Evolutionary conservation across 1,140 invertebrate species (phyloP), one percentile per base, ranked within the genome.

Genomic region (Formica exsecta): DNA sequence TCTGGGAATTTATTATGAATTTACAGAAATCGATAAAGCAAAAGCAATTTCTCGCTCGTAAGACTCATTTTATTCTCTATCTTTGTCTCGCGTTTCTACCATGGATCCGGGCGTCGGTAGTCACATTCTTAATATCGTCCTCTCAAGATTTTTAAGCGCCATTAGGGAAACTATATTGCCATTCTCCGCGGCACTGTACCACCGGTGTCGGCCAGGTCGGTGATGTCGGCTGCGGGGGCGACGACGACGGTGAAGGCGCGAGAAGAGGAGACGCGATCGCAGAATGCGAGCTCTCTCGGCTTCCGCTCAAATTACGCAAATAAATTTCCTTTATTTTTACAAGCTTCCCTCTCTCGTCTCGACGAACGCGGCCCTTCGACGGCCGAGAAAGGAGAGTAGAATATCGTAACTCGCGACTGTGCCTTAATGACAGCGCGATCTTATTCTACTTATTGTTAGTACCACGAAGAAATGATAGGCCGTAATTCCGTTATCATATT

Each of bases 111-210:
- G 84, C 83, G 87, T 86, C 59, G 38, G 86, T 92, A 94, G 94
- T 95, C 95, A 95, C 94, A 95, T 95, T 91, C 94, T 94, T 95
- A 94, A 95, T 95, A 95, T 95, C 93, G 93, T 94, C 94, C 93
- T 95, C 94, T 94, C 94, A 93, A 94, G 93, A 94, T 94, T 95
- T 94, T 95, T 93, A 95, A 95, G 93, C 93, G 91, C 94, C 94
- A 95, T 95, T 95, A 95, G 92, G 93, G 93, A 94, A 94, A 95
- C 94, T 95, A 95, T 95, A 95, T 95, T 95, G 94, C 95, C 92
- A 92, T 92, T 94, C 91, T 92, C 86, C 88, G 87, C 86, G 89
- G 80, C 86, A 87, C 77, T 80, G 81, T 54, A 74, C 48, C 41
- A 54, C 80, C 64, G 79, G 29, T 51, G 86, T 83, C 79, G 79